Evolutionary conservation across 2,888 invertebrate species (phyloP).

Genomic region (Clusia tigrina): DNA sequence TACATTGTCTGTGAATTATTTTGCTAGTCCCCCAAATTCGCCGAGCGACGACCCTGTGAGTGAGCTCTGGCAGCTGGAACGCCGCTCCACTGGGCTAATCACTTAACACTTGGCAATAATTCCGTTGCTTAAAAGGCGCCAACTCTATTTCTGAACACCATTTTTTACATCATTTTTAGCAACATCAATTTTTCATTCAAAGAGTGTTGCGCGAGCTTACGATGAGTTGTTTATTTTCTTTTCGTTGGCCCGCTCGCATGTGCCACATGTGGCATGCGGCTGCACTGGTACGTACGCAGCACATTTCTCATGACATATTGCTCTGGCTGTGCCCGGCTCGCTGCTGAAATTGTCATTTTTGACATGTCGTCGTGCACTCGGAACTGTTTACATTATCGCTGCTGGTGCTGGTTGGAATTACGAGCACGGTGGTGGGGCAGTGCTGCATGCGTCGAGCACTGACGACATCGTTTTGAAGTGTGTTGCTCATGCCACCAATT

Average conservation of each 20-base stretch:
- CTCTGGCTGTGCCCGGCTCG: background rate
- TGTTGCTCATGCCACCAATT: background rate
- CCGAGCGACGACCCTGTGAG: no score
- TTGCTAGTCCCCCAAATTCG: no score
- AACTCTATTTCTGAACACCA: background rate
- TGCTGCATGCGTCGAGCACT: background rate
- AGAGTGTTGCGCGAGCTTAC: background rate
- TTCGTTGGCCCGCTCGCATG: background rate
- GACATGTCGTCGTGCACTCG: background rate
- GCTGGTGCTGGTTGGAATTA: background rate
- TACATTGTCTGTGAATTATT: no score
- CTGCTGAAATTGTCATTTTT: conserved; percentile 4
- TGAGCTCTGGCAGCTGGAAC: no score
- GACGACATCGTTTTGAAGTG: conserved; percentile 3
- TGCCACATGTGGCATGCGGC: conserved; percentile 3
- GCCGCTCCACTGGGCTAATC: conserved; percentile 2
- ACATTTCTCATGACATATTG: background rate
- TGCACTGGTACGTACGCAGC: background rate
- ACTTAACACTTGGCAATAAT: conserved; percentile 10
- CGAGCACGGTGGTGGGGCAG: no score
- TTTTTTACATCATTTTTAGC: conserved; percentile 2
- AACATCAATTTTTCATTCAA: background rate
- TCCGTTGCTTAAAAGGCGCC: background rate
- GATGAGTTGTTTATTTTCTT: background rate
- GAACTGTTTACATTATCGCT: background rate